These are phyloP conservation scores for Pyrocephalus nanus DNA, from an alignment of 2,797 vertebrate species.

Conservation along the genomic window DNA sequence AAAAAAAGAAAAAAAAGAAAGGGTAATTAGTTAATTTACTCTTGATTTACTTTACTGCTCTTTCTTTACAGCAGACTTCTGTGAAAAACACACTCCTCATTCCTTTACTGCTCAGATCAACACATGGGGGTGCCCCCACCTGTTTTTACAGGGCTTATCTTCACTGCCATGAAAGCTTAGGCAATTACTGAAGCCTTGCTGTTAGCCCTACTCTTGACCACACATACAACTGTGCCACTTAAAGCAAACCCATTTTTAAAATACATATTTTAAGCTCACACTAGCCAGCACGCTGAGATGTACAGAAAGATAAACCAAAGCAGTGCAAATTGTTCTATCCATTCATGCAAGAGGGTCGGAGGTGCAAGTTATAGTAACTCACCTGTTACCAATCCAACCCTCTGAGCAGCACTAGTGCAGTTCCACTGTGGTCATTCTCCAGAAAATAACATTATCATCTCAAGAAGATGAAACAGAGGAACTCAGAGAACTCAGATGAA, in stretches of 20 bases:
- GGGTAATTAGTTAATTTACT: neutral
- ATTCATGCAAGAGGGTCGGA: neutral
- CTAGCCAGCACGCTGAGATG: neutral
- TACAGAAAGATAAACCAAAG: neutral
- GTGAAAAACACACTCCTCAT: neutral
- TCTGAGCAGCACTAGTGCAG: neutral
- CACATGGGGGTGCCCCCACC: fast-evolving
- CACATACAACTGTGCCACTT: neutral
- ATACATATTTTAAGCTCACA: neutral
- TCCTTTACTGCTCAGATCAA: neutral
- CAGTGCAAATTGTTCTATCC: neutral
- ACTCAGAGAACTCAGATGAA: too few species aligned
- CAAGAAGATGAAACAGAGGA: neutral
- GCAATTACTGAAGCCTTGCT: neutral
- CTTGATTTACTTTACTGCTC: neutral
- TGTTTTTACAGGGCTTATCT: neutral
- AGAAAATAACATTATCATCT: neutral
- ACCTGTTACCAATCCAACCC: neutral
- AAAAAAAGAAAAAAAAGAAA: neutral
- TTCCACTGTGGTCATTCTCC: neutral
- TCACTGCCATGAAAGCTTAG: neutral
- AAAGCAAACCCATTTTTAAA: neutral
- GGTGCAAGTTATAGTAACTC: neutral
- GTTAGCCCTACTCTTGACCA: neutral
- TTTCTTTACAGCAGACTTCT: neutral